Conservation (phyloP, 2,888 invertebrate genomes). For the Synanthedon vespiformis region DNA sequence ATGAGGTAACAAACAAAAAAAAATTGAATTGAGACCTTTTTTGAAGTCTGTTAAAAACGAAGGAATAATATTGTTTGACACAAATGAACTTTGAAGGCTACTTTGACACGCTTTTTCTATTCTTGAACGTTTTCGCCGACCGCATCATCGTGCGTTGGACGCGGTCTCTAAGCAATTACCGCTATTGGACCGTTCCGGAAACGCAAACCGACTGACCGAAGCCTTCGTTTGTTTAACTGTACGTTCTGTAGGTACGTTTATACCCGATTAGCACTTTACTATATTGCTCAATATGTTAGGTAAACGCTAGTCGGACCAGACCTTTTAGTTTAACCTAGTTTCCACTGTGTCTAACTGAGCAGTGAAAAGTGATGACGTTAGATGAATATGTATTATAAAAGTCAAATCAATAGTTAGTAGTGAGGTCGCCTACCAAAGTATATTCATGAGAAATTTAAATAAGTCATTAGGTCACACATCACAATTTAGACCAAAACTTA, state of each 20-base stretch:
- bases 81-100: too few relatives aligned
- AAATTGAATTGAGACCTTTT: too few relatives aligned
- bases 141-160: conserved; percentile 7
- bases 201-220: conserved; percentile 16
- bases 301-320: neutral
- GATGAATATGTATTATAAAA: too few relatives aligned
- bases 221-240: conserved; percentile 32
- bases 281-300: neutral
- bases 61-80: too few relatives aligned
- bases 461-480: too few relatives aligned
- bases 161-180: conserved; percentile 36
- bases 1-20: too few relatives aligned
- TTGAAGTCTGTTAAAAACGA: too few relatives aligned
- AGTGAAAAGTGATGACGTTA: too few relatives aligned
- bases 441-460: too few relatives aligned
- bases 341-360: neutral
- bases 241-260: conserved; percentile 3
- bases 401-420: too few relatives aligned
- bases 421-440: too few relatives aligned
- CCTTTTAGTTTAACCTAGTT: neutral
- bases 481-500: too few relatives aligned
- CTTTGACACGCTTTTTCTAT: neutral
- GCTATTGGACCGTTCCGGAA: conserved; percentile 29
- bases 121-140: neutral
- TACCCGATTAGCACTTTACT: neutral